These are phyloP conservation scores for Mesodorylaimus sp. DNA, from an alignment of 2,888 invertebrate genomes.

Conservation along the genomic window DNA sequence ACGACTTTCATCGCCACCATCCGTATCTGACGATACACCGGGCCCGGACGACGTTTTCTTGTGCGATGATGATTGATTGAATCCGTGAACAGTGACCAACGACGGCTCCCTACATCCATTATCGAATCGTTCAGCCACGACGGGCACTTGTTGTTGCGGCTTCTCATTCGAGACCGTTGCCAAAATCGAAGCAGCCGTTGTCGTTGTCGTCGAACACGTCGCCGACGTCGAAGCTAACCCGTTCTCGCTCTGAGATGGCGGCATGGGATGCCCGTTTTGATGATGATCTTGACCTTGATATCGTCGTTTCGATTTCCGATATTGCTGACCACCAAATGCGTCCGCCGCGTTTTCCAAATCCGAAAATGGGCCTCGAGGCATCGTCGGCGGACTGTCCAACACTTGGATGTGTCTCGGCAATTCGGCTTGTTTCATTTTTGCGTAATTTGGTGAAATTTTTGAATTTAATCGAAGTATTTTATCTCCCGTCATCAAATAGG, in stretches of 20 bases:
- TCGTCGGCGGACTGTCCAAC: neutral
- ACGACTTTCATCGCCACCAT: neutral
- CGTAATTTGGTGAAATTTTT: constrained; percentile 25
- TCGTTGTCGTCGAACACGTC: neutral
- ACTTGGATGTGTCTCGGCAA: constrained; percentile 5
- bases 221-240: neutral
- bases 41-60: too few species aligned
- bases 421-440: constrained; percentile 17
- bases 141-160: too few species aligned
- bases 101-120: too few species aligned
- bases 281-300: neutral
- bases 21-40: neutral
- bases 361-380: neutral
- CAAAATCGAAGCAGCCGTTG: too few species aligned
- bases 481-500: constrained; percentile 29
- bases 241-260: constrained; percentile 1
- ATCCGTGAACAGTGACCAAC: neutral
- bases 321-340: too few species aligned
- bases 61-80: too few species aligned
- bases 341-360: constrained; percentile 5
- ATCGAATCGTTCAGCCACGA: too few species aligned
- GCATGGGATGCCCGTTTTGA: neutral
- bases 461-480: constrained; percentile 22
- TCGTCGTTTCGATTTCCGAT: too few species aligned
- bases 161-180: too few species aligned